Base-by-base conservation (phyloP, 2,797 vertebrate genomes). In the Falco concolor region DNA sequence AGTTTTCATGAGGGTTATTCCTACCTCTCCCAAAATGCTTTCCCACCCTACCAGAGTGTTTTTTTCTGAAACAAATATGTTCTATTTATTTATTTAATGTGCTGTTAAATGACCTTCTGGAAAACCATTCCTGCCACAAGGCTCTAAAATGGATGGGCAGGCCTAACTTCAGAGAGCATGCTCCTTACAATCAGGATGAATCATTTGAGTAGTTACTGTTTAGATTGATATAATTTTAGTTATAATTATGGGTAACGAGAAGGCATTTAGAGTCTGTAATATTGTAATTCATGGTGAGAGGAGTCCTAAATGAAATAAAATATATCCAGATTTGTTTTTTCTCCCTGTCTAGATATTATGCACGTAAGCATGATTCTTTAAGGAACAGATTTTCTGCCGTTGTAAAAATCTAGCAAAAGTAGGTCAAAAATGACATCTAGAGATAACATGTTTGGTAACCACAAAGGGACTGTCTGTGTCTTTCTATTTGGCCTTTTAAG, bases 211-310 rank as follows among this genome's bases (percentile, higher is more conserved):
- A 95, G 89, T 97, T 95, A 93, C 95, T 97, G 97, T 97, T 97
- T 97, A 94, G 97, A 97, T 89, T 98, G 98, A 97, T 90, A 28
- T 94, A 95, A 90, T 96, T 97, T 96, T 97, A 97, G 96, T 98
- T 92, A 96, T 98, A 98, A 98, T 98, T 97, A 97, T 96, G 96
- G 94, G 84, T 97, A 98, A 97, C 91, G 79, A 96, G 94, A 96
- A 82, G 49, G 95, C 96, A 63, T 97, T 97, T 97, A 98, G 86
- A 91, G 86, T 79, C 94, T 94, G 49, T 91, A 94, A 96, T 93
- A 95, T 67, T 96, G 87, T 96, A 96, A 95, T 96, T 91, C 89
- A 88, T 94, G 84, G 94, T 90, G 95, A 97, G 84, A 96, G 90
- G 87, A 97, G 90, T 93, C 94, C 94, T 96, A 92, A 95, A 78